Conservation (phyloP, 2,888 invertebrate genomes). For the Polia nebulosa region DNA sequence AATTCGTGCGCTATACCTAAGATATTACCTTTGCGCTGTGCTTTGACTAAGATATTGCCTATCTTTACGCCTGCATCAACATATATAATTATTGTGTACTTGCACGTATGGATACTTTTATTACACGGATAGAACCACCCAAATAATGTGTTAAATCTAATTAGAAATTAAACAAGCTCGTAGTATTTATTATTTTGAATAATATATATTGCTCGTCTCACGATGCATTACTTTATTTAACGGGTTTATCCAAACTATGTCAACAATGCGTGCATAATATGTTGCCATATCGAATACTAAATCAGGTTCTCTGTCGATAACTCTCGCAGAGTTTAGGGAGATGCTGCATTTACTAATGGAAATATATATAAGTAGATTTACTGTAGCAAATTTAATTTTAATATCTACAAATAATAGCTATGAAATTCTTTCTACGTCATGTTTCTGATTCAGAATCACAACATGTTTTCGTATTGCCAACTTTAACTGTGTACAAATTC, state of each 20-base stretch:
- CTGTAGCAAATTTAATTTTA: neutral
- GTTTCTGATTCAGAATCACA: slow-evolving; percentile 7
- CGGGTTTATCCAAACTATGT: neutral
- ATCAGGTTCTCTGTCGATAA: neutral
- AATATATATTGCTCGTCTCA: neutral
- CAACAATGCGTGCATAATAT: slow-evolving; percentile 1
- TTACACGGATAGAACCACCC: slow-evolving; percentile 1
- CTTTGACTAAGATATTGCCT: neutral
- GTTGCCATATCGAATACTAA: slow-evolving; percentile 4
- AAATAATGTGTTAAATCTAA: neutral
- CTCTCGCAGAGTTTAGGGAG: neutral
- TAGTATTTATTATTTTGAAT: neutral
- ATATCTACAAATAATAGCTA: neutral
- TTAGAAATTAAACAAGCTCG: neutral
- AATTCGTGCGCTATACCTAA: neutral
- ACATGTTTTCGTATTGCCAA: slow-evolving; percentile 13
- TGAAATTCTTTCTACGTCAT: neutral
- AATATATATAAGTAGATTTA: neutral
- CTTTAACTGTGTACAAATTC: slow-evolving; percentile 21
- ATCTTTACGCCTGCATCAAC: neutral
- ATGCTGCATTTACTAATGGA: neutral
- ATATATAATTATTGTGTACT: neutral
- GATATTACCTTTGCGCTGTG: neutral
- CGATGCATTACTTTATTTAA: slow-evolving; percentile 11
- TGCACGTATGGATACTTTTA: neutral